Base-by-base conservation (phyloP, 1,140 invertebrate species). In the Reticulitermes speratus region DNA sequence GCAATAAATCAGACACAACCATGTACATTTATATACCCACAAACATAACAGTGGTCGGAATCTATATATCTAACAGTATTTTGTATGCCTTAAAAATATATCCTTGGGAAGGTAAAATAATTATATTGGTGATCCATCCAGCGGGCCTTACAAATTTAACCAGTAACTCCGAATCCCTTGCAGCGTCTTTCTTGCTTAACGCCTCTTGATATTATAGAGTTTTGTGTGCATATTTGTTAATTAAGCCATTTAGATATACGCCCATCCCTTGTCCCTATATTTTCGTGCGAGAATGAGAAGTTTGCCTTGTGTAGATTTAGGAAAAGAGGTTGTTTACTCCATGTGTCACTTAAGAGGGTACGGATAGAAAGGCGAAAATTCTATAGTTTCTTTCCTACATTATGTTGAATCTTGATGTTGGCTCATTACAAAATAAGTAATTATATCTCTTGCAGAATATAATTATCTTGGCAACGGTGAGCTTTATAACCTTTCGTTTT, bases 251-350 rank as follows among this genome's bases (percentile, higher is more conserved):
- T 19, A 19, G 7, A 5, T 19, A 19, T 23, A 2, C 6, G 14
- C 55, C 55, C 21, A 23, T 2, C 65, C 7, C 2, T 75, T 75
- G 8, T n/a, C 9, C n/a, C 25, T 9, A 75, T 75, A 30, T 75
- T 75, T 75, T 75, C 25, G 25, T 75, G 65, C n/a, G 65, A 75
- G 65, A 75, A 75, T 75, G 65, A 75, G 25, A 11, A 75, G 25
- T 75, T 75, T 75, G n/a, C 14, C 8, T 75, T 75, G 65, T 30
- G 7, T 75, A 30, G n/a, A 75, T 75, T 75, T 30, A 75, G 9
- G 65, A 30, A 75, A 65, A 23, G 59, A 75, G n/a, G 25, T 25
- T 55, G 25, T 75, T 25, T 55, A 84, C 83, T 84, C 83, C 83
- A 55, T 84, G 83, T 45, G 44, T 25, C 44, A 55, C 32, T 55